phyloP scores from a whole-genome alignment of 2,888 invertebrate genomes.

The Pterobdella sp. region DNA sequence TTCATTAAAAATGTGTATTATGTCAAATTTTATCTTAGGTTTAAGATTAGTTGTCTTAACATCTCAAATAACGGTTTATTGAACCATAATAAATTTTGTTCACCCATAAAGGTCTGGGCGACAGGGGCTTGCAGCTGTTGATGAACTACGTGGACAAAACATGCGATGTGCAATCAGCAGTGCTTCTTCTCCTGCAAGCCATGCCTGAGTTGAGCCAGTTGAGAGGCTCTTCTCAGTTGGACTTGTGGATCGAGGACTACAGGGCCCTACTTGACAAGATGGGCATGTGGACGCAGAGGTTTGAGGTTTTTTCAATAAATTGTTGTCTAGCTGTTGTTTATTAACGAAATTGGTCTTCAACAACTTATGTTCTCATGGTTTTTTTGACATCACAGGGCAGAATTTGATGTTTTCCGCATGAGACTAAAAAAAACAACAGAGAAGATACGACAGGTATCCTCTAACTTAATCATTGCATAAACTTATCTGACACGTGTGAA shows the following conservation, averaged over 20 bases:
- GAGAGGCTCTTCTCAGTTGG: not conserved
- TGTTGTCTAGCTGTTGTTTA: too few relatives aligned
- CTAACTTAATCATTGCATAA: too few relatives aligned
- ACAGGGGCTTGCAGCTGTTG: conserved; percentile 61
- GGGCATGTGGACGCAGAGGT: conserved; percentile 66
- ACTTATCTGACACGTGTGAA: too few relatives aligned
- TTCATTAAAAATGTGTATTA: not conserved
- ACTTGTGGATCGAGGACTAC: conserved; percentile 9
- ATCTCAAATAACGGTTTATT: too few relatives aligned
- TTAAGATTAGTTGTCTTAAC: too few relatives aligned
- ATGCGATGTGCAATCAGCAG: conserved; percentile 81
- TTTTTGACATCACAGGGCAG: conserved; percentile 64
- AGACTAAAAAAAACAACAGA: conserved; percentile 39
- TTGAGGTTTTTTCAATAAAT: too few relatives aligned
- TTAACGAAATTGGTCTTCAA: too few relatives aligned
- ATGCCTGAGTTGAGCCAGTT: conserved; percentile 2
- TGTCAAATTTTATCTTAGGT: not conserved
- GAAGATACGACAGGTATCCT: not conserved
- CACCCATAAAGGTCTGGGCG: conserved; percentile 45
- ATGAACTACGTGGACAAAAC: conserved; percentile 77
- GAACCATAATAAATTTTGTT: too few relatives aligned
- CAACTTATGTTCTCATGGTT: too few relatives aligned
- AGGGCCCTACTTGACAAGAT: conserved; percentile 69
- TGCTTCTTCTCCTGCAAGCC: conserved; percentile 56
- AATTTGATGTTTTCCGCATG: conserved; percentile 71